Conservation (phyloP, 1,140 invertebrate species). For the Helicorthomorpha holstii region DNA sequence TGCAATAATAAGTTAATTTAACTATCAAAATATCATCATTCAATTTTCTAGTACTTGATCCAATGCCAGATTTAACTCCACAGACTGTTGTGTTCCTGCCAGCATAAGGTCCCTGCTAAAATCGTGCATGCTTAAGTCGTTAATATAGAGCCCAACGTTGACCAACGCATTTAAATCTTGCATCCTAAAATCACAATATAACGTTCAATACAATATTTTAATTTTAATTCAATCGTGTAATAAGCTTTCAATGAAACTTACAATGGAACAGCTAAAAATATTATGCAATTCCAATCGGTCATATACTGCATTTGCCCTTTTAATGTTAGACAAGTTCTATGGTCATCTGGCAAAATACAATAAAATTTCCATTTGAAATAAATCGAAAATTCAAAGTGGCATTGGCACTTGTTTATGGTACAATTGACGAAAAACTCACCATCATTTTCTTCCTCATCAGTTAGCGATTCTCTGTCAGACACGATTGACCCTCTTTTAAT, state of each 20-base stretch:
- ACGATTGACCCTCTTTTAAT: conserved; percentile 1
- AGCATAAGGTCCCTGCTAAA: conserved; percentile 92
- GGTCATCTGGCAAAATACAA: background rate
- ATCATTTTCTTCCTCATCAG: background rate
- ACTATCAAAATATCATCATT: background rate
- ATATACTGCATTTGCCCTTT: conserved; percentile 95
- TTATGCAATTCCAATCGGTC: conserved; percentile 92
- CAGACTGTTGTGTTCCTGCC: conserved; percentile 90
- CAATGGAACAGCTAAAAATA: conserved; percentile 87
- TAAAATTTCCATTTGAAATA: too few species aligned
- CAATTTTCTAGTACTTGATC: conserved; percentile 45
- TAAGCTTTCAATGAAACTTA: conserved; percentile 17
- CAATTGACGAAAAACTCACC: conserved; percentile 2
- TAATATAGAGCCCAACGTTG: conserved; percentile 79
- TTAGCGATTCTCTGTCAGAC: conserved; percentile 4
- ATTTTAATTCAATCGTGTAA: background rate
- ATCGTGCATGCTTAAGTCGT: conserved; percentile 94
- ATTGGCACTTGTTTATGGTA: too few species aligned
- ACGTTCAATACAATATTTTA: too few species aligned
- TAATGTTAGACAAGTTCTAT: background rate
- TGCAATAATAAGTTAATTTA: background rate
- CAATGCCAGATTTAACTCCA: conserved; percentile 82
- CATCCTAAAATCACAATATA: conserved; percentile 45
- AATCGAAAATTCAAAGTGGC: too few species aligned
- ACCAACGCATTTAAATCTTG: conserved; percentile 77